Evolutionary conservation across 2,113 vertebrate species (phyloP).

Genomic region (Tricholaema leucomelas): DNA sequence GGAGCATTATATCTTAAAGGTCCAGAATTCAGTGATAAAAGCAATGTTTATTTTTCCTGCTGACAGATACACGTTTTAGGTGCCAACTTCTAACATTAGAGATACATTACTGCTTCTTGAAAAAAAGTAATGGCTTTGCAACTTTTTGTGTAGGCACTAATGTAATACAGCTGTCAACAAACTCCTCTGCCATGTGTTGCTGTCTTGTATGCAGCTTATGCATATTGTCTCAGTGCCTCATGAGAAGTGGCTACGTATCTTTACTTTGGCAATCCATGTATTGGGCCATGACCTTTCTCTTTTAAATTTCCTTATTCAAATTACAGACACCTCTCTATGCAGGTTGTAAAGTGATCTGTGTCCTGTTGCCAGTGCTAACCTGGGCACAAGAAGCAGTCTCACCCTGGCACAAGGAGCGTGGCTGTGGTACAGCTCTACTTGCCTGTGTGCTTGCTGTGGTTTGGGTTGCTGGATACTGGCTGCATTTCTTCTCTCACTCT

Average conservation of each 20-base stretch:
- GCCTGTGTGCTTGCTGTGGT: not conserved
- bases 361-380: not conserved
- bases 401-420: not conserved
- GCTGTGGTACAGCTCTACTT: not conserved
- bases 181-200: slow-evolving; percentile 33
- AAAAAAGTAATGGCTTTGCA: not conserved
- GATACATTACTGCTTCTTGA: not conserved
- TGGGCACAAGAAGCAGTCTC: not conserved
- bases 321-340: not conserved
- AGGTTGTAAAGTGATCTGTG: not conserved
- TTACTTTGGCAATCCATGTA: not conserved
- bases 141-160: not conserved
- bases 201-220: not conserved
- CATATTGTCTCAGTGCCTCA: not conserved
- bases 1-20: not conserved
- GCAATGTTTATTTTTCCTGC: not conserved
- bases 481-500: not conserved
- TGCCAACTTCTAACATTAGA: not conserved
- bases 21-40: not conserved
- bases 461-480: not conserved
- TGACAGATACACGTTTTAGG: not conserved
- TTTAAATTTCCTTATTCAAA: slow-evolving; percentile 13
- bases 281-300: not conserved
- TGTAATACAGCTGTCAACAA: not conserved
- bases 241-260: not conserved